Evolutionary conservation across 2,113 vertebrate species (phyloP), one percentile per base, ranked within the genome.

Genomic region (Otolemur garnettii): DNA sequence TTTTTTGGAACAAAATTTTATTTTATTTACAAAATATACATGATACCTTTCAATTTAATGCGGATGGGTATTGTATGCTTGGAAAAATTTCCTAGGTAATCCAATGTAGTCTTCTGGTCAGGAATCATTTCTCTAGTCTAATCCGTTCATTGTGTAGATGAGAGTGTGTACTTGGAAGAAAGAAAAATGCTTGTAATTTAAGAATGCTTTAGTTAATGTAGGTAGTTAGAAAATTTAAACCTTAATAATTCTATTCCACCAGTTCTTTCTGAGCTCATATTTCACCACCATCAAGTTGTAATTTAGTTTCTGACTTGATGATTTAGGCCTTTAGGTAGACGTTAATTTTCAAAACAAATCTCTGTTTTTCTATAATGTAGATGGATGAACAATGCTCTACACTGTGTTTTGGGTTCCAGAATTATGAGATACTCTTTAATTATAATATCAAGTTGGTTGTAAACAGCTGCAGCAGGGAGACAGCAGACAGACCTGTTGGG

Each of bases 231-330:
- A 94, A 90, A 66, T 55, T 50, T 38, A 72, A 83, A 62, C 7
- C 71, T 87, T 68, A 45, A 66, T 90, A 83, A 77, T 77, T 83
- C 24, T 26, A 12, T 90, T 90, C 87, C 69, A 90, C 64, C 50
- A 35, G 24, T 77, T 97, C 90, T 89, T 93, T 81, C 75, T 68
- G 71, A 85, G 66, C 66, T 95, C 14, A 0, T 42, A 38, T 85
- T 92, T 96, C n/a, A 81, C 60, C 26, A 66, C 80, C 28, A 38
- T 60, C 87, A 90, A 87, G 38, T 35, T 90, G 45, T 88, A 92
- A 68, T 97, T 95, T 96, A n/a, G 50, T 91, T 93, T 90, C 77
- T 97, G 84, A 96, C 77, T 96, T 97, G 92, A 96, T 94, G 82
- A 91, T 79, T 95, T 91, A 85, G 72, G 81, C n/a, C 71, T 96